Evolutionary conservation across 2,797 vertebrate species (phyloP), one percentile per base, ranked within the genome.

Genomic region (Halcyon chelicuti): DNA sequence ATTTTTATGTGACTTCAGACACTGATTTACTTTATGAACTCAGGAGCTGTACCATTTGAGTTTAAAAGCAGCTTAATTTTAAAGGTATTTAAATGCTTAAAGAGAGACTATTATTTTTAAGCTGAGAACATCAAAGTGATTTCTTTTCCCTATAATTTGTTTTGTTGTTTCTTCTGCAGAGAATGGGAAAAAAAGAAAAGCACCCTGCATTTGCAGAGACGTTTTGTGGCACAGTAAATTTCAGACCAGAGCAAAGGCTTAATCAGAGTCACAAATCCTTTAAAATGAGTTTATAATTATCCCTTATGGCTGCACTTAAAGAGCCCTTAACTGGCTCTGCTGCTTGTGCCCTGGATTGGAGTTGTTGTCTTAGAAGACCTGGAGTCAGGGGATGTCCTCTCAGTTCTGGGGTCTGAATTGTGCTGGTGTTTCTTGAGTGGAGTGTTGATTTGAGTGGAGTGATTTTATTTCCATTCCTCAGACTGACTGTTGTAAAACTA

Each of bases 31-130:
- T 94, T 94, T 61, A 79, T 83, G 84, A 88, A 49, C 60, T 90
- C 61, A 12, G 6, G 39, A 75, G 92, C 77, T 89, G 61, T 68
- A 46, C 87, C 60, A 93, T 75, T 91, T 51, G 47, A 75, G 61
- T 91, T 95, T 88, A 81, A 95, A 93, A 95, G 93, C 82, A 68
- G 90, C 65, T 97, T 81, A n/a, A 89, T 92, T 95, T 88, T 52
- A n/a, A 58, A 95, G 61, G 73, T 84, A 71, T 94, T 94, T 93
- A 88, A 93, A 47, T 2, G 26, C 60, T 66, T 86, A 73, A 88
- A 61, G 57, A 70, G 80, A 39, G 52, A 29, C 89, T 57, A 3
- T 94, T 91, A 47, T 68, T 96, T 96, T 95, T 86, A 92, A 96
- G 95, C 84, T 66, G 58, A 47, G 71, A 3, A 23, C 29, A 81